phyloP scores from a whole-genome alignment of 2,797 vertebrate species.

The Morus bassanus region DNA sequence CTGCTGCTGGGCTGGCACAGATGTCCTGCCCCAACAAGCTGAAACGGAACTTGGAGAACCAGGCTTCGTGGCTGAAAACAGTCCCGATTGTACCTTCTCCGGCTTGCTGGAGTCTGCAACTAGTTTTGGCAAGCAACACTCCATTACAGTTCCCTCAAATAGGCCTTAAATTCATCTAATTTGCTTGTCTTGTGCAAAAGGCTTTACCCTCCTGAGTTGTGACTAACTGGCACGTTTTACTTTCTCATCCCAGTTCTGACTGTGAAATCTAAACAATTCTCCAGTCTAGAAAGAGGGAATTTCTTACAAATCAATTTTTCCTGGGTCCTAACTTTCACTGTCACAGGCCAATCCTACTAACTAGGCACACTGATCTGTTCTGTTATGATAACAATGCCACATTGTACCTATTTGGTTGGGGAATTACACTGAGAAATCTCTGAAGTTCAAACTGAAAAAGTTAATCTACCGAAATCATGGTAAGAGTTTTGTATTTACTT shows the following conservation, averaged over 20 bases:
- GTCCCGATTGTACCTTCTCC: background rate
- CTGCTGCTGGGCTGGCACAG: background rate
- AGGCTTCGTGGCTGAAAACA: background rate
- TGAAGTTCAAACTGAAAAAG: background rate
- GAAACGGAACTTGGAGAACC: background rate
- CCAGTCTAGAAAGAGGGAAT: background rate
- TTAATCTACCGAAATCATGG: background rate
- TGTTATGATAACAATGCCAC: accelerated
- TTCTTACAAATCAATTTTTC: background rate
- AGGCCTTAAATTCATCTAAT: background rate
- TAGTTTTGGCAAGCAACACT: background rate
- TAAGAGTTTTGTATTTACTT: background rate
- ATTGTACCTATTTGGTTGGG: background rate
- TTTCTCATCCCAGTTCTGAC: background rate
- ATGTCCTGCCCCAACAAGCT: background rate
- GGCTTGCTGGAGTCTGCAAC: background rate
- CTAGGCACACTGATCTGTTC: background rate
- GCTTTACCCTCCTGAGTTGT: background rate
- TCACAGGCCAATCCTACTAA: background rate
- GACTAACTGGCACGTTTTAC: background rate
- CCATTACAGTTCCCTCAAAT: background rate
- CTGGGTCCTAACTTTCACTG: background rate
- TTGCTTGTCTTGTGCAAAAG: background rate
- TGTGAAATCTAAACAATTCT: background rate
- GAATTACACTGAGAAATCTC: background rate